Conservation (phyloP, 2,113 vertebrate genomes). For the Gymnorhina tibicen region DNA sequence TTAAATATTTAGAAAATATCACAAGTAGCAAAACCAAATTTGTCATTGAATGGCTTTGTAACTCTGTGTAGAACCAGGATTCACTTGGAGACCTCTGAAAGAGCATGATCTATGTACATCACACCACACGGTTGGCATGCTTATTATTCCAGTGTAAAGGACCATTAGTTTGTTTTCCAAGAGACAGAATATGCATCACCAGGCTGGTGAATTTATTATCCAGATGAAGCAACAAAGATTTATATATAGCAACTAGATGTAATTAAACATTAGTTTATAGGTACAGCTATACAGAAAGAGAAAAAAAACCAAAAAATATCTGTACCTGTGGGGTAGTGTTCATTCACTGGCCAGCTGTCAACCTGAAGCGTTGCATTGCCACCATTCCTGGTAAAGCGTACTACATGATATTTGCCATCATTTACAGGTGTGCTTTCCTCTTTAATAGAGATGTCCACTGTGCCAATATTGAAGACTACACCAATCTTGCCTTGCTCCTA, state of each 20-base stretch:
- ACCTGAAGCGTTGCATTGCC: conserved; percentile 97
- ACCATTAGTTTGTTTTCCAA: not conserved
- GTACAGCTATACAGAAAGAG: not conserved
- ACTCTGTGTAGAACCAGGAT: not conserved
- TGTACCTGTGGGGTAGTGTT: conserved; percentile 94
- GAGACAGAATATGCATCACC: not conserved
- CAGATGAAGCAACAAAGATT: not conserved
- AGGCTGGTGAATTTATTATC: not conserved
- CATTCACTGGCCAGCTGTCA: conserved; percentile 96
- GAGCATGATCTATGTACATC: not conserved
- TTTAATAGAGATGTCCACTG: conserved; percentile 90
- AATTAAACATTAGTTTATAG: not conserved
- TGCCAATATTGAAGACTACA: conserved; percentile 96
- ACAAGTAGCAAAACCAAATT: conserved; percentile 59
- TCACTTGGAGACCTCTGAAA: not conserved
- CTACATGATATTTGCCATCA: conserved; percentile 95
- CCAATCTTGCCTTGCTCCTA: conserved; percentile 97
- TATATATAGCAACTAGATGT: not conserved
- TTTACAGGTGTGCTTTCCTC: conserved; percentile 92
- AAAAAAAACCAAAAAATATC: not conserved
- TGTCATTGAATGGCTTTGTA: not conserved
- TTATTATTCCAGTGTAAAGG: not conserved
- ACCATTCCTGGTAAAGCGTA: conserved; percentile 95
- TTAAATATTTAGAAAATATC: conserved; percentile 21
- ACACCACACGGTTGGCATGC: not conserved